Evolutionary conservation across 2,888 invertebrate genomes (phyloP), one percentile per base, ranked within the genome.

Genomic region (Druceiella hillmani): DNA sequence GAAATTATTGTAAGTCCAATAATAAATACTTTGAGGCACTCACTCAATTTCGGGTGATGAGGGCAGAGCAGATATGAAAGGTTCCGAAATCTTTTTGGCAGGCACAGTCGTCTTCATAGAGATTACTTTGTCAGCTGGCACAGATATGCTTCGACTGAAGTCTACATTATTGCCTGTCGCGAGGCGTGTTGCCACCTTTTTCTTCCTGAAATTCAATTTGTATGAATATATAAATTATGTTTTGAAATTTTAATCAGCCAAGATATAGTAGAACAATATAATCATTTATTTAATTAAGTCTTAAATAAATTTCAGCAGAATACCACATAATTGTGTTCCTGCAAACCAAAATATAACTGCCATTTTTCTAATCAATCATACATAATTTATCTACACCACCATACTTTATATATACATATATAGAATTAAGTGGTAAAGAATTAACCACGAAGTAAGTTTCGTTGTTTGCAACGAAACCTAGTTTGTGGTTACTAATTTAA

Each of bases 81-180:
- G 74, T 24, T 76, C 75, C 1, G 75, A 74, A 40, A 66, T 67
- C 45, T 72, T 67, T 55, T 72, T 67, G 34, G 72, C 66, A 0
- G 66, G 54, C 0, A 59, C 52, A 2, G 52, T 38, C 0, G 64
- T 56, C 1, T 70, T 61, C 47, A 70, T 61, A 35, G 57, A 59
- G 5, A 65, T 52, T 5, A 77, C 68, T 51, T 86, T 81, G 50
- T 90, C 89, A 0, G 84, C 85, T 1, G 91, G 91, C 2, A 92
- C 88, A 0, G 92, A 92, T 48, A 90, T 83, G 55, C 91, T 92
- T 42, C 93, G 75, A 49, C 79, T 85, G 56, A 88, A 88, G 56
- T 92, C 91, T 37, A 84, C 81, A 33, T 56, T 70, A 33, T 66
- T 65, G 2, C 71, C 62, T n/a, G 69, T 61, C 46, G 76, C 57